phyloP scores from a whole-genome alignment of 2,113 vertebrate species.

The Vireo altiloquus region DNA sequence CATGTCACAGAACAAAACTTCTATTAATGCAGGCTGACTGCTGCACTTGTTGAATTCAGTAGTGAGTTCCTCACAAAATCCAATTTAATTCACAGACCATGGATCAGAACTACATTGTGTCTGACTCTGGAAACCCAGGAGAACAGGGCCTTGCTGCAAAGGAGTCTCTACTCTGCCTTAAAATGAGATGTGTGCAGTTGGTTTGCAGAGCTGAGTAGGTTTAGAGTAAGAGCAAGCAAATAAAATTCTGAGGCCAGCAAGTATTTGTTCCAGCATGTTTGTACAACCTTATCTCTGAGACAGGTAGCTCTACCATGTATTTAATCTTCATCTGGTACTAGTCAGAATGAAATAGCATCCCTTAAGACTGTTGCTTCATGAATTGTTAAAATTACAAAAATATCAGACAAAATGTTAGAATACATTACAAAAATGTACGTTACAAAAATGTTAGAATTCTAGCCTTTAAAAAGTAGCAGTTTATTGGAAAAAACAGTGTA shows the following conservation, averaged over 20 bases:
- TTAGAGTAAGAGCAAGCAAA: not conserved
- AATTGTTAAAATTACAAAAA: constrained; percentile 15
- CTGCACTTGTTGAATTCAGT: not conserved
- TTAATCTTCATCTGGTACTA: not conserved
- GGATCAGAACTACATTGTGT: not conserved
- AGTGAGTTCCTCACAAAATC: not conserved
- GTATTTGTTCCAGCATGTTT: not conserved
- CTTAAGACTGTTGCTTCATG: not conserved
- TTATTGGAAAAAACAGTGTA: not conserved
- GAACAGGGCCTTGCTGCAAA: not conserved
- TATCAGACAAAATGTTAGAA: too few relatives aligned
- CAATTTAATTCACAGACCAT: not conserved
- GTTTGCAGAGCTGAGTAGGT: not conserved
- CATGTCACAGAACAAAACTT: not conserved
- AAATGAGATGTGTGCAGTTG: not conserved
- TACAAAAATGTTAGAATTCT: constrained; percentile 36
- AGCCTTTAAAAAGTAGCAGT: not conserved
- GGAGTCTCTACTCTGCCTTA: not conserved
- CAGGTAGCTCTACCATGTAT: not conserved
- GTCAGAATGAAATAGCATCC: not conserved
- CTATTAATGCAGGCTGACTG: not conserved
- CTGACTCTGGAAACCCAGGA: not conserved
- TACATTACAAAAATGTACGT: too few relatives aligned
- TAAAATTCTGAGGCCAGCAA: not conserved
- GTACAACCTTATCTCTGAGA: not conserved